phyloP scores from a whole-genome alignment of 2,797 vertebrate genomes.

The Smutsia gigantea region DNA sequence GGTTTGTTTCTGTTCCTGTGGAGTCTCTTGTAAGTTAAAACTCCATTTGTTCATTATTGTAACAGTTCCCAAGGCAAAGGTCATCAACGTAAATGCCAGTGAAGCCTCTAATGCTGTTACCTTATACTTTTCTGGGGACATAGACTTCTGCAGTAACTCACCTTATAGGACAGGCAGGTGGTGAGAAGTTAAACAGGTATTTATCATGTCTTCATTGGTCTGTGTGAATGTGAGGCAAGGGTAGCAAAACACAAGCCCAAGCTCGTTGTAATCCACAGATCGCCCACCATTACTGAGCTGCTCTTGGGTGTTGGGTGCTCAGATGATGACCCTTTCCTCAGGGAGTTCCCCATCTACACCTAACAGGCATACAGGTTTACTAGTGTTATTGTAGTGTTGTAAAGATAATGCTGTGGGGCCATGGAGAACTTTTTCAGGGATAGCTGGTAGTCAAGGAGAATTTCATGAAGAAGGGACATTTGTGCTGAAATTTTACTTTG shows the following conservation, averaged over 20 bases:
- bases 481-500: not conserved
- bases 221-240: not conserved
- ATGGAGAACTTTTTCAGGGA: not conserved
- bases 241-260: not conserved
- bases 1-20: not conserved
- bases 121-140: not conserved
- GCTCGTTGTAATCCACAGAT: not conserved
- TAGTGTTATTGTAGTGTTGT: not conserved
- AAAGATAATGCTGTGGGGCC: not conserved
- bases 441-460: not conserved
- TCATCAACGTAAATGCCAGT: not conserved
- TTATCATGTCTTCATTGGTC: not conserved
- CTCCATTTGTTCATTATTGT: not conserved
- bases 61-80: not conserved
- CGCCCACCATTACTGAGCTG: not conserved
- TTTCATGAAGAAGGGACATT: not conserved
- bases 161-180: not conserved
- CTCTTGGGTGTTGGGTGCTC: not conserved
- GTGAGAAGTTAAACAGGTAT: not conserved
- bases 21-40: slow-evolving; percentile 41
- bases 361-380: not conserved
- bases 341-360: not conserved
- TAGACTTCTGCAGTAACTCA: not conserved
- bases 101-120: not conserved
- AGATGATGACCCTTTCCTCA: not conserved